A percentile compares a stretch with the other conserved stretches of the same genome.
These are phyloP conservation scores for Brachyptera risi DNA, from an alignment of 2,888 invertebrate genomes.

Conservation along the genomic window DNA sequence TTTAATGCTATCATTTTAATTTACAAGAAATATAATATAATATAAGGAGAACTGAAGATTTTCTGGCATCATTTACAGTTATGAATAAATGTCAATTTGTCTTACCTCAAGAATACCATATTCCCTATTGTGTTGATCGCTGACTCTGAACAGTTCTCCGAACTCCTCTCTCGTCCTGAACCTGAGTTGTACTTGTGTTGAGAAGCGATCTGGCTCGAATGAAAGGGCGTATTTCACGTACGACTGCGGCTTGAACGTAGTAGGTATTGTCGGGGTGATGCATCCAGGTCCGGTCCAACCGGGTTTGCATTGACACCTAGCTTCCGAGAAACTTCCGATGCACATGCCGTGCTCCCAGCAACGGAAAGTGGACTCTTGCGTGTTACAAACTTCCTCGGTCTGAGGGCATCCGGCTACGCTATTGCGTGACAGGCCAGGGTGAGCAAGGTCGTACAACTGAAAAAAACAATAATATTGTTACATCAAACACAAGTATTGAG, in stretches of 20 bases:
- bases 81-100: too few species aligned
- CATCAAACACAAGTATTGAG: too few species aligned
- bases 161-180: constrained; percentile 91
- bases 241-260: constrained; percentile 89
- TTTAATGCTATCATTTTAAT: too few species aligned
- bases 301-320: constrained; percentile 89
- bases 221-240: constrained; percentile 96
- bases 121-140: constrained; percentile 90
- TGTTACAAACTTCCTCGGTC: constrained; percentile 87
- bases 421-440: constrained; percentile 82
- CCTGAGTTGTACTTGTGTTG: constrained; percentile 86
- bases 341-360: constrained; percentile 95
- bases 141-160: constrained; percentile 90
- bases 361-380: constrained; percentile 77
- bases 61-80: background rate
- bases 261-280: constrained; percentile 78
- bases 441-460: constrained; percentile 86
- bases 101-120: constrained; percentile 80
- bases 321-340: constrained; percentile 83
- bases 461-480: too few species aligned
- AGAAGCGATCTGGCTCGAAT: constrained; percentile 88
- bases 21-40: too few species aligned
- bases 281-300: constrained; percentile 93
- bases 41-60: too few species aligned
- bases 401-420: constrained; percentile 89